These are phyloP conservation scores for Dascyllus trimaculatus DNA, from an alignment of 2,113 vertebrate species.

Conservation along the genomic window DNA sequence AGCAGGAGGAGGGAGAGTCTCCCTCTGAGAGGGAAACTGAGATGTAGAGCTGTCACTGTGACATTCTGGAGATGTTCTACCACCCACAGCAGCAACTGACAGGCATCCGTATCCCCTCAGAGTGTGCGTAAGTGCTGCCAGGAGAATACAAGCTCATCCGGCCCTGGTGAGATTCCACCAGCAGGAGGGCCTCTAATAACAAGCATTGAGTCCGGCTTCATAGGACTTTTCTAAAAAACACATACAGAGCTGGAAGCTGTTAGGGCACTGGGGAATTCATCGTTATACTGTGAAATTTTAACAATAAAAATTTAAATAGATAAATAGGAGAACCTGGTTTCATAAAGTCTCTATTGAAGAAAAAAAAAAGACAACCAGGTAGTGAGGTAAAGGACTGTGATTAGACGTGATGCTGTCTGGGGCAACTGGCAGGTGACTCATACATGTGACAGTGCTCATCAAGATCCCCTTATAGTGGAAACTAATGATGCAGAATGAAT, in stretches of 20 bases:
- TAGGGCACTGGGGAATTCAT: not conserved
- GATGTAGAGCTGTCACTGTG: constrained; percentile 27
- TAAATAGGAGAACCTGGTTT: not conserved
- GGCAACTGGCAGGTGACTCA: constrained; percentile 57
- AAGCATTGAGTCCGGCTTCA: constrained; percentile 15
- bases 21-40: constrained; percentile 26
- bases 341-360: not conserved
- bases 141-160: constrained; percentile 23
- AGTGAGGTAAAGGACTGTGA: constrained; percentile 39
- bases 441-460: constrained; percentile 27
- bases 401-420: constrained; percentile 34
- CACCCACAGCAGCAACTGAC: constrained; percentile 56
- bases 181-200: constrained; percentile 41
- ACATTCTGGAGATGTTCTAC: constrained; percentile 20
- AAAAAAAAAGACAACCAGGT: constrained; percentile 21
- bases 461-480: constrained; percentile 45
- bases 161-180: constrained; percentile 37
- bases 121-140: constrained; percentile 36
- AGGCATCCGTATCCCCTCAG: constrained; percentile 44
- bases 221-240: constrained; percentile 1
- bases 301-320: constrained; percentile 6
- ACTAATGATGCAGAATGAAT: constrained; percentile 22
- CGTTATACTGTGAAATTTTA: not conserved
- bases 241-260: constrained; percentile 8
- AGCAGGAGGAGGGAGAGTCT: constrained; percentile 8